Percentiles rank a stretch among this genome's conserved stretches.
Evolutionary conservation across 2,888 invertebrate genomes (phyloP).

Genomic region (Hirtodrosophila histrioides): DNA sequence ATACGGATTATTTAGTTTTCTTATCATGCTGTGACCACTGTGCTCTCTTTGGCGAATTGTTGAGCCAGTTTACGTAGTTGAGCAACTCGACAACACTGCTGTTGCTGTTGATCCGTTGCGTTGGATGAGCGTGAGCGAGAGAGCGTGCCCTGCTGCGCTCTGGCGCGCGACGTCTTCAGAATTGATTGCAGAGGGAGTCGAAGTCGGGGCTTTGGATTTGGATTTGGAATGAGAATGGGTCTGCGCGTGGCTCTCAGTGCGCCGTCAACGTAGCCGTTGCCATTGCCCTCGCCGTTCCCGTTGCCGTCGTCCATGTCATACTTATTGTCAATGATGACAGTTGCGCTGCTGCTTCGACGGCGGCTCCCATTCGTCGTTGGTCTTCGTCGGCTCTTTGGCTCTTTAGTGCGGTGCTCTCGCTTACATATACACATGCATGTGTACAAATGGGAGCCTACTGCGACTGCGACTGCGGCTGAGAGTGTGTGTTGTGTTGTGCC

Average conservation of each 20-base stretch:
- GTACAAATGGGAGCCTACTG: constrained; percentile 62
- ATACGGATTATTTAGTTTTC: no score
- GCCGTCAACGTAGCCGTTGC: constrained; percentile 29
- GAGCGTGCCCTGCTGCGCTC: constrained; percentile 68
- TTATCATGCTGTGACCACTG: constrained; percentile 28
- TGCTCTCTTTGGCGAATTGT: constrained; percentile 37
- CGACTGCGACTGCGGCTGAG: constrained; percentile 48
- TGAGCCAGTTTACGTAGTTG: constrained; percentile 35
- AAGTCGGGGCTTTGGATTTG: constrained; percentile 48
- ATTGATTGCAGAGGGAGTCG: constrained; percentile 68
- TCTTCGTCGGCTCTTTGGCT: constrained; percentile 34
- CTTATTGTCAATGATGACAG: constrained; percentile 84
- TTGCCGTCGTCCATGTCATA: constrained; percentile 76
- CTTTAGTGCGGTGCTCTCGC: constrained; percentile 52
- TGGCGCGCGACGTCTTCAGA: constrained; percentile 77
- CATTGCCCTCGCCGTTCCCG: constrained; percentile 27
- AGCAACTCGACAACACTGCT: constrained; percentile 19
- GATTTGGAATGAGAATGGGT: constrained; percentile 54
- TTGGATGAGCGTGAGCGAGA: constrained; percentile 55
- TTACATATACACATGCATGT: constrained; percentile 37
- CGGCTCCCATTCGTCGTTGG: constrained; percentile 71
- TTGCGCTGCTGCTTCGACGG: constrained; percentile 69
- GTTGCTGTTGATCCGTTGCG: constrained; percentile 6
- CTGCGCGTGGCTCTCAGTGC: constrained; percentile 76
- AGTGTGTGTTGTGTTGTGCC: constrained; percentile 72